Conservation (phyloP, 2,113 vertebrate species). For the Sylvilagus bachmani region DNA sequence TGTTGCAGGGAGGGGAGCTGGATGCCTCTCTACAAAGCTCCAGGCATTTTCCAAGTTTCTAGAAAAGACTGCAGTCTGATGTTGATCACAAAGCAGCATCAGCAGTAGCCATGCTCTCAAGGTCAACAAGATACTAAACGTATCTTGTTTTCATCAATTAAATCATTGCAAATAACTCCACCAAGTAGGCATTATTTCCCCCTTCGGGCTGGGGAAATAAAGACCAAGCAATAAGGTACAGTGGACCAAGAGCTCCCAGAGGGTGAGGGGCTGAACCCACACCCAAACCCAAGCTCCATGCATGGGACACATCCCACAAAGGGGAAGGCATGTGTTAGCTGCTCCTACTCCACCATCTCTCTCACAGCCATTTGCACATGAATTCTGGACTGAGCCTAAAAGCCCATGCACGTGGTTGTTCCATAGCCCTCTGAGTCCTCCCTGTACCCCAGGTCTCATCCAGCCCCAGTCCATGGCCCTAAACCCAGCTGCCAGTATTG, state of each 20-base stretch:
- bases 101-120: not conserved
- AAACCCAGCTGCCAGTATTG: not conserved
- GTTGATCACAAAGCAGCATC: not conserved
- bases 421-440: not conserved
- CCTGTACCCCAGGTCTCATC: not conserved
- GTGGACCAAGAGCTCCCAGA: fast-evolving
- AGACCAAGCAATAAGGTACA: not conserved
- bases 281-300: not conserved
- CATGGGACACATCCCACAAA: not conserved
- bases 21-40: not conserved
- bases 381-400: not conserved
- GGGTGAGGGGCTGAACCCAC: not conserved
- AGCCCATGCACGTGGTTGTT: not conserved
- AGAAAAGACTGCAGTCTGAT: not conserved
- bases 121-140: not conserved
- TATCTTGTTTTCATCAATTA: not conserved
- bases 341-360: not conserved
- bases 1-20: not conserved
- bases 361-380: not conserved
- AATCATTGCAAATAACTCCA: not conserved
- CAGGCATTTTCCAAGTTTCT: not conserved
- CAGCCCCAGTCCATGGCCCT: not conserved
- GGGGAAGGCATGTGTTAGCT: not conserved
- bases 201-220: not conserved
- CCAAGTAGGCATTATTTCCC: not conserved